Base-by-base conservation (phyloP, 2,888 invertebrate genomes). In the Trachelus tabidus region DNA sequence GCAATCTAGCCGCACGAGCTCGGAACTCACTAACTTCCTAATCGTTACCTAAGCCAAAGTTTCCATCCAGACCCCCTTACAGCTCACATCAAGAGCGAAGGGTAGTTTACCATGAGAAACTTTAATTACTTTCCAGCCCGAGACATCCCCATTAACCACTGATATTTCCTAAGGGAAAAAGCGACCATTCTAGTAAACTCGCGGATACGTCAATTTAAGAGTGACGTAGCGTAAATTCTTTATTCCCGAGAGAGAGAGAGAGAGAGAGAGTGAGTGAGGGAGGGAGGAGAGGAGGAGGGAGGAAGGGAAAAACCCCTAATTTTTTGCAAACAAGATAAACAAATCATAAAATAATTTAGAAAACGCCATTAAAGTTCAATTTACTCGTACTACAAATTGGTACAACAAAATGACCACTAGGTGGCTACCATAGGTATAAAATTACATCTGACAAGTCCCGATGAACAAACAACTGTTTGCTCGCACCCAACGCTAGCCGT, bases 391-490 rank as follows among this genome's bases (percentile, higher is more conserved):
- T 15, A 40, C 4, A 40, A 40, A 15, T 56, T 56, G 9, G 23
- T 23, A 56, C 56, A 23, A 15, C 9, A 56, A 56, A 9, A 56
- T 56, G 23, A 23, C 56, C 23, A 9, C 15, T 23, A 56, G 23
- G 56, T 56, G 56, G 56, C 56, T 56, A 56, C 1, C 56, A 23
- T 2, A 23, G 56, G 6, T 56, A 23, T 2, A 56, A 56, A 15
- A 56, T 56, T 56, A 23, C 23, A 56, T 23, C 23, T 23, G 56
- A 23, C 23, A 56, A 56, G 23, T 31, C 71, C 11, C 3, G 35
- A 11, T 81, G 83, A 83, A 81, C 83, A 81, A 84, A 84, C 87
- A 88, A 89, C 87, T 88, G 88, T 89, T 88, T 87, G 86, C 86
- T 85, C 85, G 86, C 86, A 85, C 84, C 85, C 84, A 83, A 84